Evolutionary conservation across 2,797 vertebrate genomes (phyloP), one percentile per base, ranked within the genome.

Genomic region (Falco cherrug): DNA sequence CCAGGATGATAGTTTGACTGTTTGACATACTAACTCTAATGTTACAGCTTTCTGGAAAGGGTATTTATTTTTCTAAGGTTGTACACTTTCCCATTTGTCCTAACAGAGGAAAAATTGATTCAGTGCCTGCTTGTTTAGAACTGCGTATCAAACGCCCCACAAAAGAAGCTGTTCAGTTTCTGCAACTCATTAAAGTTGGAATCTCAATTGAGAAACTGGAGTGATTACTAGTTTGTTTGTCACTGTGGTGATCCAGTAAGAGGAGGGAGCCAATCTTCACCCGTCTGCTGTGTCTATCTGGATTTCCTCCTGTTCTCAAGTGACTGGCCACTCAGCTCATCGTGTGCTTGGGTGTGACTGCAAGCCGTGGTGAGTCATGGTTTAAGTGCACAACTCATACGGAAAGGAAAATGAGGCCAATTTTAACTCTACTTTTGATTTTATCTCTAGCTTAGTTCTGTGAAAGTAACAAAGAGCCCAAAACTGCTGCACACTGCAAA

Each of bases 371-470:
- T 97, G 93, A 97, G 90, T 96, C 94, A 95, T 2, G 53, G 37
- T 87, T 84, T 87, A 92, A 93, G 33, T 53, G 81, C 65, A 89
- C 50, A 80, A 24, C 75, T 95, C 93, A 92, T 71, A 75, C 71
- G 3, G 29, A 87, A 95, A 87, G 68, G 75, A 97, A 95, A 95
- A 94, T 12, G 37, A 85, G 64, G 90, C 81, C 61, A 68, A 16
- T 92, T 95, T 89, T 61, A 91, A 90, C 78, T 85, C 68, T 45
- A 50, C 81, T 95, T 94, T 79, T 90, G 61, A 80, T 96, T 96
- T 94, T 95, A 82, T 91, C 81, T 82, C 70, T 31, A 59, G 63
- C 47, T 90, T 89, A 70, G 21, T 84, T 87, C 90, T 89, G 60
- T 61, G 48, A 90, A 93, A 77, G 88, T 92, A 68, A 74, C 78